A percentile compares a stretch with the other conserved stretches of the same genome.
Evolutionary conservation across 2,888 invertebrate species (phyloP).

Genomic region (Heterodera filipjevi): DNA sequence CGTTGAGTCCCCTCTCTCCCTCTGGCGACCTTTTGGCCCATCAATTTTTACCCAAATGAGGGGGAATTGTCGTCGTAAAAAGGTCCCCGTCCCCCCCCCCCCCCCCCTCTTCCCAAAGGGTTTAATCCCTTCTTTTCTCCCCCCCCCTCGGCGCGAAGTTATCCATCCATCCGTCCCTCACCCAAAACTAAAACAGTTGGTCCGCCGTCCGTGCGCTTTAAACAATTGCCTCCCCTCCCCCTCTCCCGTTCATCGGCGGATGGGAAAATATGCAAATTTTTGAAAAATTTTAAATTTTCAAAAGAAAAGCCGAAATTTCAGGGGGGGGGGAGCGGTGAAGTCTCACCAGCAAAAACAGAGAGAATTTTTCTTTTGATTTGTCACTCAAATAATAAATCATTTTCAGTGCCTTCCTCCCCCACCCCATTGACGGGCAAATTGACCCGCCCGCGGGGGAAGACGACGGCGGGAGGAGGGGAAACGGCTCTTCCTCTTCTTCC

Average conservation of each 20-base stretch:
- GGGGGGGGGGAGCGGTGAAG: neutral
- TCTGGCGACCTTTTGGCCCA: slow-evolving; percentile 12
- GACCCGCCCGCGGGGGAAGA: neutral
- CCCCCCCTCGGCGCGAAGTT: neutral
- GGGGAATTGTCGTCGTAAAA: neutral
- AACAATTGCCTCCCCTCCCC: neutral
- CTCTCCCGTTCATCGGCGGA: too few relatives aligned
- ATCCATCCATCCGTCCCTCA: neutral
- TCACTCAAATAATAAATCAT: neutral
- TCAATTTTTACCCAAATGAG: neutral
- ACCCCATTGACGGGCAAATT: slow-evolving; percentile 1
- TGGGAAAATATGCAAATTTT: slow-evolving; percentile 3
- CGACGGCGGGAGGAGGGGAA: neutral
- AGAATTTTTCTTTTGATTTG: neutral
- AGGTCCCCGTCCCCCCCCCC: neutral
- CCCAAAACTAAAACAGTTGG: slow-evolving; percentile 1
- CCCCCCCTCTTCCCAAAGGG: neutral
- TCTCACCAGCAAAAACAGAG: neutral
- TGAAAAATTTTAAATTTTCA: neutral
- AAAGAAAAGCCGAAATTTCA: neutral
- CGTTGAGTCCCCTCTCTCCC: neutral
- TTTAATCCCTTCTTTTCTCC: neutral
- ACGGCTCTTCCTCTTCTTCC: neutral
- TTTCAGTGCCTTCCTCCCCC: neutral
- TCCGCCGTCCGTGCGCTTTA: neutral